Percentiles rank a stretch among this genome's conserved stretches.
Conservation (phyloP, 2,797 vertebrate species). For the Rhodeus uyekii region DNA sequence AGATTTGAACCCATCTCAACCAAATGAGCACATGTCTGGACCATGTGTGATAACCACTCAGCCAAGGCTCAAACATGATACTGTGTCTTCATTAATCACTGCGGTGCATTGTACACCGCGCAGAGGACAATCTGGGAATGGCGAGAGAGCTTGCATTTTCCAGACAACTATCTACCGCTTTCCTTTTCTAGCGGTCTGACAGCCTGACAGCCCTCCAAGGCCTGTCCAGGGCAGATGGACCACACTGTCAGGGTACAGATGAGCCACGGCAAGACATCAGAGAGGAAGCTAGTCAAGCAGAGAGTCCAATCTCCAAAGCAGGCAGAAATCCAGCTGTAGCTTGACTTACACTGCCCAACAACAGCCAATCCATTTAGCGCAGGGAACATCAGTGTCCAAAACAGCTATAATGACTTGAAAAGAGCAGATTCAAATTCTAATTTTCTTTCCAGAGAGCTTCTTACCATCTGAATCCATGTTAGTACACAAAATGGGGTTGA, state of each 20-base stretch:
- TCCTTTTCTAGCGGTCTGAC: constrained; percentile 46
- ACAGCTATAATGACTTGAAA: constrained; percentile 36
- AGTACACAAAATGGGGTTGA: constrained; percentile 57
- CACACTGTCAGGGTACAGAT: constrained; percentile 46
- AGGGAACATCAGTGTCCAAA: constrained; percentile 40
- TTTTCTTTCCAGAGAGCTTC: constrained; percentile 38
- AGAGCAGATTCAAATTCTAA: constrained; percentile 38
- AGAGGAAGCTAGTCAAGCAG: constrained; percentile 50
- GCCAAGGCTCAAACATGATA: not conserved
- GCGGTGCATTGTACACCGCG: not conserved
- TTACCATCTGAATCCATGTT: constrained; percentile 51
- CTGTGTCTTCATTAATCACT: constrained; percentile 18
- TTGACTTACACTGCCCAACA: constrained; percentile 26
- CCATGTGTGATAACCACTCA: not conserved
- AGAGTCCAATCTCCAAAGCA: constrained; percentile 45
- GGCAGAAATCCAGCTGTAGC: constrained; percentile 55
- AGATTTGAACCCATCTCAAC: not conserved
- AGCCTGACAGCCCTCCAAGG: constrained; percentile 48
- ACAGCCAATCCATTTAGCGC: constrained; percentile 42
- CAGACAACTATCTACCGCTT: constrained; percentile 3
- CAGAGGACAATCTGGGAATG: constrained; percentile 13
- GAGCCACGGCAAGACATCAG: constrained; percentile 48
- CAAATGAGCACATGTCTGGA: not conserved
- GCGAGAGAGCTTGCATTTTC: constrained; percentile 3
- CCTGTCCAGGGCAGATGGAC: constrained; percentile 58